Conservation (phyloP, 2,113 vertebrate species). For the Podarcis muralis region DNA sequence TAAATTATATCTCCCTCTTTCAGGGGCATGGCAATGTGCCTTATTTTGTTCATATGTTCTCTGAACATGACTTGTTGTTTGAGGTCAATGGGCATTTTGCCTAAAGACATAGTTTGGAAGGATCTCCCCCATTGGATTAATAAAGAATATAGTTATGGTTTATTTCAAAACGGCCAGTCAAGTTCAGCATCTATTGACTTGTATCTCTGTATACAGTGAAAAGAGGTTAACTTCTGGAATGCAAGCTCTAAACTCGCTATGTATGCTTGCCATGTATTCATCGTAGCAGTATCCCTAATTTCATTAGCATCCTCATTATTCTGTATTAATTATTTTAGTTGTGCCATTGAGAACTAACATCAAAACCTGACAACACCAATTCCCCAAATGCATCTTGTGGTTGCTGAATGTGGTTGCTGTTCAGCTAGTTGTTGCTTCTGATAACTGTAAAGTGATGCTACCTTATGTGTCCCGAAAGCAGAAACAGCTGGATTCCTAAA, state of each 20-base stretch:
- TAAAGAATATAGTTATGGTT: not conserved
- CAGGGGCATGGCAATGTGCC: too few relatives aligned
- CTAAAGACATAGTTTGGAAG: not conserved
- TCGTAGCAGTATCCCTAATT: constrained; percentile 56
- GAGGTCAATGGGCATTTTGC: not conserved
- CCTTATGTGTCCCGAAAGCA: not conserved
- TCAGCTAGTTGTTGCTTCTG: constrained; percentile 49
- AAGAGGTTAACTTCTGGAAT: not conserved
- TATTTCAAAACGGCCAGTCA: not conserved
- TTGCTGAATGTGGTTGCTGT: constrained; percentile 58
- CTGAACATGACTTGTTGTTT: not conserved
- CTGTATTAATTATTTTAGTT: constrained; percentile 72
- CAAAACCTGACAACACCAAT: constrained; percentile 66
- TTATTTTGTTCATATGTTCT: not conserved
- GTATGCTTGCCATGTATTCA: constrained; percentile 43
- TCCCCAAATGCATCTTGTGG: constrained; percentile 72
- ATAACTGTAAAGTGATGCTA: constrained; percentile 32
- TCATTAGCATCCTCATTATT: constrained; percentile 65
- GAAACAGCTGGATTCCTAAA: not conserved
- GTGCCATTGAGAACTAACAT: constrained; percentile 61
- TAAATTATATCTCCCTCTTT: too few relatives aligned
- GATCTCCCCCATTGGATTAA: not conserved
- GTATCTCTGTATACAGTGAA: not conserved
- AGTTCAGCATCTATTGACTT: not conserved
- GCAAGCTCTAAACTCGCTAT: constrained; percentile 24